Conservation (phyloP, 2,888 invertebrate species). For the Tetrapedia diversipes region DNA sequence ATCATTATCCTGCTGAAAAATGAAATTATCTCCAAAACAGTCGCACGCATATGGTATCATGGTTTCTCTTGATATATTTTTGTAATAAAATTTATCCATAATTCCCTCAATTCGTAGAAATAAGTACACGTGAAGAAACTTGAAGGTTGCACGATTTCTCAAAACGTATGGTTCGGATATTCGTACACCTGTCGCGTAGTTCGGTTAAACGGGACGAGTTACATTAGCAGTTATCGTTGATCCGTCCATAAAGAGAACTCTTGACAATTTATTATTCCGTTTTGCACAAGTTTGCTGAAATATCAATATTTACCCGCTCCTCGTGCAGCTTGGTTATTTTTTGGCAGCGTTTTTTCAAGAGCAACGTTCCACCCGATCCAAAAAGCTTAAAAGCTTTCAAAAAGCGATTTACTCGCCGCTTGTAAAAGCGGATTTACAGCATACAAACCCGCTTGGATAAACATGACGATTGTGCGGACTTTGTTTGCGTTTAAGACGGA, state of each 20-base stretch:
- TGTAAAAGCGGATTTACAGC: slow-evolving; percentile 32
- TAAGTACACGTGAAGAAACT: too few species aligned
- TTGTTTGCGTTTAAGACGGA: slow-evolving; percentile 15
- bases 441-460: neutral
- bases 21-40: too few species aligned
- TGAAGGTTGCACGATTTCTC: too few species aligned
- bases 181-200: neutral
- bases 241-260: slow-evolving; percentile 2
- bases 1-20: too few species aligned
- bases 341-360: slow-evolving; percentile 17
- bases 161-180: too few species aligned
- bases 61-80: too few species aligned
- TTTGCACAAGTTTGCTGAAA: slow-evolving; percentile 14
- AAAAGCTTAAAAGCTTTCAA: slow-evolving; percentile 36
- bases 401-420: slow-evolving; percentile 24
- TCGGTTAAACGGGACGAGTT: neutral
- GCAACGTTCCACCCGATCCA: slow-evolving; percentile 11
- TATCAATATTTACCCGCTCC: slow-evolving; percentile 25
- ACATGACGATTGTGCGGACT: neutral
- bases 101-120: too few species aligned
- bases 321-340: slow-evolving; percentile 27
- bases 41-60: too few species aligned
- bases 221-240: neutral
- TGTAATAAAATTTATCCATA: too few species aligned
- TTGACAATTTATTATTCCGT: slow-evolving; percentile 12